phyloP scores from a whole-genome alignment of 2,113 vertebrate genomes.

The Cyrtonyx montezumae region DNA sequence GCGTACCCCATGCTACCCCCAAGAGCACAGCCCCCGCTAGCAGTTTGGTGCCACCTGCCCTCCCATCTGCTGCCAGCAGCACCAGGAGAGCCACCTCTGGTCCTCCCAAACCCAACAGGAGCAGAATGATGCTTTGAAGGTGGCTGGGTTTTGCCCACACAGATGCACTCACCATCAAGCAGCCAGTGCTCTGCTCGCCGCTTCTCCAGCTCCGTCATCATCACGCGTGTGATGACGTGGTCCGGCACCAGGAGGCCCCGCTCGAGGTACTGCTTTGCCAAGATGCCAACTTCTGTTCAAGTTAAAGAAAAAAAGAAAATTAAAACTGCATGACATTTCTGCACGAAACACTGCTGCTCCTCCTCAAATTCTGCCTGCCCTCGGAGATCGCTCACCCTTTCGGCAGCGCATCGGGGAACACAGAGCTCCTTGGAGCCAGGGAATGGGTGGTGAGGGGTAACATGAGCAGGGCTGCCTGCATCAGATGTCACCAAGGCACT shows the following conservation, averaged over 20 bases:
- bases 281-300: constrained; percentile 82
- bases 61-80: background rate
- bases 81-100: background rate
- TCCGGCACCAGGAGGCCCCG: constrained; percentile 90
- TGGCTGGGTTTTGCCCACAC: background rate
- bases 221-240: constrained; percentile 88
- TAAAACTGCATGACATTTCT: background rate
- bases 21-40: background rate
- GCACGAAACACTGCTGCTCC: background rate
- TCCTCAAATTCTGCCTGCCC: background rate
- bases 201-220: constrained; percentile 87
- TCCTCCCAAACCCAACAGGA: background rate
- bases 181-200: constrained; percentile 87
- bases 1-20: background rate
- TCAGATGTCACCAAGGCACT: background rate
- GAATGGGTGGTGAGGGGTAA: background rate
- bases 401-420: background rate
- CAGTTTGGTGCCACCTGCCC: background rate
- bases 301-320: background rate
- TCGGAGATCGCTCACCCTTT: background rate
- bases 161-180: constrained; percentile 84
- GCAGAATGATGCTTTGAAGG: fast-evolving
- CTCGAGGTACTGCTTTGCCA: constrained; percentile 89
- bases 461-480: background rate
- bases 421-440: background rate